Conservation (phyloP, 2,888 invertebrate genomes). For the Cryptophagus acutangulus region DNA sequence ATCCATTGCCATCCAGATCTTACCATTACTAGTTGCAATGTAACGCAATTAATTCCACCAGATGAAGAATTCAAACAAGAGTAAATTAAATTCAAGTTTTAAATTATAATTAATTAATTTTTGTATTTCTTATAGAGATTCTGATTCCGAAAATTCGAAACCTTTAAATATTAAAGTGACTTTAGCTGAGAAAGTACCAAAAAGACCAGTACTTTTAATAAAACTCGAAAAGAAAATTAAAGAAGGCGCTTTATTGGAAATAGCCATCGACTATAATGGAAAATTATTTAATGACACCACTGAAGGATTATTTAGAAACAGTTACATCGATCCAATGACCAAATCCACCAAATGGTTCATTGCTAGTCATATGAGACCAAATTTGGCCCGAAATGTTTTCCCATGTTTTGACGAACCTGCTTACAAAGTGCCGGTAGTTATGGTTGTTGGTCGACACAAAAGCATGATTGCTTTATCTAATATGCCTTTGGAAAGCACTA, state of each 20-base stretch:
- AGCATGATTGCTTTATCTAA: conserved; percentile 60
- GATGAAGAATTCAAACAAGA: conserved; percentile 30
- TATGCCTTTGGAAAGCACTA: conserved; percentile 55
- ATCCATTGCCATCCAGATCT: conserved; percentile 64
- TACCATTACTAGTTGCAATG: conserved; percentile 49
- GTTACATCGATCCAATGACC: conserved; percentile 51
- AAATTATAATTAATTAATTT: not conserved
- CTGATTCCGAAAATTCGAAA: too few relatives aligned
- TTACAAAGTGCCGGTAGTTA: conserved; percentile 66
- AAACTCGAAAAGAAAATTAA: conserved; percentile 56
- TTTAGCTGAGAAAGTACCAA: conserved; percentile 53
- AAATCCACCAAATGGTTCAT: conserved; percentile 53
- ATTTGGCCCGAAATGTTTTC: conserved; percentile 70
- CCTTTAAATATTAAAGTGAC: conserved; percentile 36
- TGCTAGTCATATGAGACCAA: conserved; percentile 65
- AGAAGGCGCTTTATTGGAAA: conserved; percentile 55
- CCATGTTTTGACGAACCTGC: conserved; percentile 79
- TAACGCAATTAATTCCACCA: conserved; percentile 29
- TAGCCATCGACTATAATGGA: conserved; percentile 64
- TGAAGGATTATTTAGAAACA: conserved; percentile 66
- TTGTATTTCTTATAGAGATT: too few relatives aligned
- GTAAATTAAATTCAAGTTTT: too few relatives aligned
- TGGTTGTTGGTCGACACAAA: conserved; percentile 59
- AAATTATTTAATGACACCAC: conserved; percentile 58
- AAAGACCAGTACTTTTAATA: conserved; percentile 59